phyloP scores from a whole-genome alignment of 2,113 vertebrate genomes.

The Sinocyclocheilus grahami region DNA sequence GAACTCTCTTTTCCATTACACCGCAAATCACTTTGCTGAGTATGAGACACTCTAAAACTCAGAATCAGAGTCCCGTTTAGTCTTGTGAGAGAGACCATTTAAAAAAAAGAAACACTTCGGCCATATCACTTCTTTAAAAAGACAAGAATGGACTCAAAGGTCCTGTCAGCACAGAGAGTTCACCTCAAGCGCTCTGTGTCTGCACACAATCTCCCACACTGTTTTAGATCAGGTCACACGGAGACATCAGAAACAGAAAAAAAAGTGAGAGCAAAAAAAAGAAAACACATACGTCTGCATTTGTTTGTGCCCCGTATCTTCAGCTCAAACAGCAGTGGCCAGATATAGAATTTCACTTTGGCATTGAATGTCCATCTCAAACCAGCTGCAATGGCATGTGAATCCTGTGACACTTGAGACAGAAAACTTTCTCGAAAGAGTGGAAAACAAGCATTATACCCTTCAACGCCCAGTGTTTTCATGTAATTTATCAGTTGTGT shows the following conservation, averaged over 20 bases:
- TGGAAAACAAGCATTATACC: not conserved
- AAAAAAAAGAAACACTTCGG: not conserved
- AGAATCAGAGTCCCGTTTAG: not conserved
- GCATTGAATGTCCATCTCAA: constrained; percentile 38
- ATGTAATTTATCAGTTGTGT: not conserved
- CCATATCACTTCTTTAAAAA: not conserved
- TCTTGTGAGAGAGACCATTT: not conserved
- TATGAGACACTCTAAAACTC: not conserved
- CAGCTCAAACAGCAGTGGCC: constrained; percentile 38
- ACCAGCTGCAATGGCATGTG: constrained; percentile 51
- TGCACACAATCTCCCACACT: not conserved
- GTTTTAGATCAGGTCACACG: not conserved
- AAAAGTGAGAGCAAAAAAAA: not conserved
- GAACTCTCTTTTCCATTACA: not conserved
- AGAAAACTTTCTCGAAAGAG: not conserved
- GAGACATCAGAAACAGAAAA: not conserved
- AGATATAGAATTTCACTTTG: constrained; percentile 47
- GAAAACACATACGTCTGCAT: not conserved
- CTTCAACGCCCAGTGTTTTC: not conserved
- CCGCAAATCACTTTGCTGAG: not conserved
- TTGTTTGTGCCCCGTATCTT: constrained; percentile 35
- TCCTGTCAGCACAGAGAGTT: not conserved
- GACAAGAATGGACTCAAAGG: no score
- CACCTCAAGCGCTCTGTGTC: not conserved
- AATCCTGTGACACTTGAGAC: constrained; percentile 28